Percentiles rank a stretch among this genome's conserved stretches.
phyloP scores from a whole-genome alignment of 2,888 invertebrate species.

The Griposia aprilina region DNA sequence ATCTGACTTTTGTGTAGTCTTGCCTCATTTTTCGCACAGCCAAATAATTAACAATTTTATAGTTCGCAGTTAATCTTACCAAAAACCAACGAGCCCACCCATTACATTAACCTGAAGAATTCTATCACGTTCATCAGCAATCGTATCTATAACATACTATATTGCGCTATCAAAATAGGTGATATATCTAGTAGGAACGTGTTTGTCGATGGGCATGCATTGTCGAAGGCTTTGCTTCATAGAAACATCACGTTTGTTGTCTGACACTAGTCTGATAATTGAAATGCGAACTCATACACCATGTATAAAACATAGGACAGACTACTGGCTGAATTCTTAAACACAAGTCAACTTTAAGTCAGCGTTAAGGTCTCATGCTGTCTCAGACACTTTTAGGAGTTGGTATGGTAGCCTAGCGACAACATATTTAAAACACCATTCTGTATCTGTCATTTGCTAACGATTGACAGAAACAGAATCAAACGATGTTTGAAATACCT shows the following conservation, averaged over 20 bases:
- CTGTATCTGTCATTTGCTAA: background rate
- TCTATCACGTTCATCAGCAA: constrained; percentile 15
- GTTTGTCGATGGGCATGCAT: constrained; percentile 31
- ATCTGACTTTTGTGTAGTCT: background rate
- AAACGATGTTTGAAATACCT: no score
- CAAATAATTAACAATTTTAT: background rate
- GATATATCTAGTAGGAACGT: constrained; percentile 41
- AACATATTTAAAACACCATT: background rate
- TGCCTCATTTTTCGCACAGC: background rate
- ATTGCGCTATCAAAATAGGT: constrained; percentile 12
- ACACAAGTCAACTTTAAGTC: background rate
- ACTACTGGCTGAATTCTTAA: background rate
- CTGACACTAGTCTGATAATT: constrained; percentile 53
- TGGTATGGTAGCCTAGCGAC: background rate
- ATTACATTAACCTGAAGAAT: constrained; percentile 9
- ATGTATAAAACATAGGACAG: constrained; percentile 10
- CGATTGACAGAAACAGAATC: background rate
- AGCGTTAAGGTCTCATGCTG: no score
- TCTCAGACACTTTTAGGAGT: background rate
- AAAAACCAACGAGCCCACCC: background rate
- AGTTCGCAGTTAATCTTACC: background rate
- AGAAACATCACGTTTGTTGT: constrained; percentile 57
- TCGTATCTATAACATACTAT: constrained; percentile 4
- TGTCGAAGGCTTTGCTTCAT: constrained; percentile 41
- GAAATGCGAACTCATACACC: constrained; percentile 23